Base-by-base conservation (phyloP, 2,888 invertebrate genomes). In the Lepidonotus clava region DNA sequence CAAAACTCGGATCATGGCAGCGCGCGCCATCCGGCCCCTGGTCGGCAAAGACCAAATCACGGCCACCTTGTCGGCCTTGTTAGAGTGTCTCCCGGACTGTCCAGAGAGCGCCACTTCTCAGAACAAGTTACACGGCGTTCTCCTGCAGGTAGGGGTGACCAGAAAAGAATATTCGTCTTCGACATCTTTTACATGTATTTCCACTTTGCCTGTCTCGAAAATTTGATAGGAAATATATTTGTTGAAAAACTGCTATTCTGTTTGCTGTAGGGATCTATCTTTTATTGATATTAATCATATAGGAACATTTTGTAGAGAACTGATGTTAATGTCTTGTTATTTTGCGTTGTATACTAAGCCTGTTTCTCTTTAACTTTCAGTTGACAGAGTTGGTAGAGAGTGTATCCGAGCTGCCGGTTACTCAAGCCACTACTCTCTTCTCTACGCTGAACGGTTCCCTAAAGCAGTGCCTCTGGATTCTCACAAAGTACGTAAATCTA, bases 1-100 rank as follows among this genome's bases (percentile, higher is more conserved):
- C 92, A 96, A 96, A 93, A 97, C 96, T 0, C 95, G 98, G 53
- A 95, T 96, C 91, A 95, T 97, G 89, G 96, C 97, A 0, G 97
- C 97, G 0, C 95, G 95, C 91, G 97, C 97, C 0, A 94, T 96
- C 40, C 95, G 96, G 32, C 95, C 96, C 34, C 93, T 96, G 87
- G 95, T 96, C 80, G 89, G 95, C 0, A 94, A 93, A 87, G 93
- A 94, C 89, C 90, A 92, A 86, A 87, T 93, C 87, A 89, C 88
- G 11, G 71, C 84, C 28, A 92, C 93, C 41, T 88, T 95, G 8
- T 86, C 89, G 36, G 91, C 93, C 76, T 91, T 95, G 51, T 90
- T 95, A 84, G 89, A 91, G n/a, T 88, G 90, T 85, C 91, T 95
- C 41, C 93, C 92, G 41, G 36, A 41, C 1, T 53, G 77, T 46